These are phyloP conservation scores for Pemphigus obesinymphae DNA, from an alignment of 1,140 invertebrate genomes.

Conservation along the genomic window DNA sequence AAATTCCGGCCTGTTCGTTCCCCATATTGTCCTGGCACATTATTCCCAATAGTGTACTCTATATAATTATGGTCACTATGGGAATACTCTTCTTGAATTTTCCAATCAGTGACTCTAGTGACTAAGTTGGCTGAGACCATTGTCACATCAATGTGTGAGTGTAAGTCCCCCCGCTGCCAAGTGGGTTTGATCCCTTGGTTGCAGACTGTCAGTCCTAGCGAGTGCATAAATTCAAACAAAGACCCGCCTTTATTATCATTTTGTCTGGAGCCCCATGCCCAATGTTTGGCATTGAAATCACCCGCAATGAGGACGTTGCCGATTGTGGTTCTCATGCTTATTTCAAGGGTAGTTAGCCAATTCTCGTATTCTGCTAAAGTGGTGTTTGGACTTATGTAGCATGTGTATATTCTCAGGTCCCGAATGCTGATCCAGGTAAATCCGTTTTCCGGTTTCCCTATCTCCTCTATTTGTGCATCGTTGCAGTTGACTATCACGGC, in stretches of 20 bases:
- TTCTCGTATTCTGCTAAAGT: background rate
- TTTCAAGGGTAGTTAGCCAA: background rate
- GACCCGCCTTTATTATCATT: background rate
- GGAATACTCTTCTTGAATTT: background rate
- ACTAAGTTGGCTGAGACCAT: background rate
- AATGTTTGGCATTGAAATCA: too few species aligned
- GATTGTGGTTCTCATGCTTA: background rate
- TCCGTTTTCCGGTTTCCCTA: too few species aligned
- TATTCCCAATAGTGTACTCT: background rate
- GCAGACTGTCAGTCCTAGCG: background rate
- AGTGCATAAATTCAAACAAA: background rate
- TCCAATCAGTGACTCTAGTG: background rate
- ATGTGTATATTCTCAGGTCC: too few species aligned
- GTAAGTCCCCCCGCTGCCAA: background rate
- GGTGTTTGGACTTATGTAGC: too few species aligned
- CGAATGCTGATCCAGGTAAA: too few species aligned
- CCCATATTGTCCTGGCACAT: background rate
- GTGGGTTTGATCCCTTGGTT: background rate
- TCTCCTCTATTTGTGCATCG: too few species aligned
- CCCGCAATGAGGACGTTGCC: background rate
- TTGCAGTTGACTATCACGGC: too few species aligned
- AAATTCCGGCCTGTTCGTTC: background rate
- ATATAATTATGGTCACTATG: background rate
- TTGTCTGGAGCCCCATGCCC: background rate
- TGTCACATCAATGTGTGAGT: background rate